These are phyloP conservation scores for Marisa cornuarietis DNA, from an alignment of 1,140 invertebrate species.

Conservation along the genomic window DNA sequence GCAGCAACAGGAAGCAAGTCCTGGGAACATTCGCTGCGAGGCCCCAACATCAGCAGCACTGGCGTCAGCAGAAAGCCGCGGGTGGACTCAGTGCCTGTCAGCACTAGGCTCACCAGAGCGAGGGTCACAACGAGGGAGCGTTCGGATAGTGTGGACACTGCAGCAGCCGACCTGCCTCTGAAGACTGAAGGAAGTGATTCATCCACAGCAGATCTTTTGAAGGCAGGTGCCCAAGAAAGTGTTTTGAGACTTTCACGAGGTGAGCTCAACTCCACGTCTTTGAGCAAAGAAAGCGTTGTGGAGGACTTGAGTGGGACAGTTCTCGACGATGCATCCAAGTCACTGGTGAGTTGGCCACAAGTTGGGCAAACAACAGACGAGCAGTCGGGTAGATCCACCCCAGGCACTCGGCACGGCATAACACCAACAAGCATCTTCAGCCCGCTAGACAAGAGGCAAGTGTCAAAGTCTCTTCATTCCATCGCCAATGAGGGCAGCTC, in stretches of 20 bases:
- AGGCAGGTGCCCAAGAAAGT: neutral
- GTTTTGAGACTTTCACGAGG: neutral
- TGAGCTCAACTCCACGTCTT: no score
- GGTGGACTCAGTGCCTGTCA: neutral
- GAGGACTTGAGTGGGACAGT: no score
- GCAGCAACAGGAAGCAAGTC: neutral
- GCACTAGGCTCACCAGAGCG: neutral
- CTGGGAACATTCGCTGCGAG: constrained; percentile 5
- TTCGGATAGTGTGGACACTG: neutral
- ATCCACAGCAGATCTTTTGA: neutral
- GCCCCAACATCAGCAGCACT: neutral
- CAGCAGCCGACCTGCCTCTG: neutral
- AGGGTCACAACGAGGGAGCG: neutral
- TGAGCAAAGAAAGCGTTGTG: no score
- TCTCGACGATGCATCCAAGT: no score
- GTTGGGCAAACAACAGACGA: no score
- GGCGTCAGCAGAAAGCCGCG: neutral
- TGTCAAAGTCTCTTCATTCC: no score
- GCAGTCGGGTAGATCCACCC: no score
- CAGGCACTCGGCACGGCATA: no score
- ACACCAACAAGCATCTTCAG: no score
- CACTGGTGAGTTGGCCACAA: no score
- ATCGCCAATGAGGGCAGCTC: no score
- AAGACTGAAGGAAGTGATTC: neutral
- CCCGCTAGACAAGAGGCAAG: no score